Evolutionary conservation across 1,140 invertebrate species (phyloP), one percentile per base, ranked within the genome.

Genomic region (Conus betulinus): DNA sequence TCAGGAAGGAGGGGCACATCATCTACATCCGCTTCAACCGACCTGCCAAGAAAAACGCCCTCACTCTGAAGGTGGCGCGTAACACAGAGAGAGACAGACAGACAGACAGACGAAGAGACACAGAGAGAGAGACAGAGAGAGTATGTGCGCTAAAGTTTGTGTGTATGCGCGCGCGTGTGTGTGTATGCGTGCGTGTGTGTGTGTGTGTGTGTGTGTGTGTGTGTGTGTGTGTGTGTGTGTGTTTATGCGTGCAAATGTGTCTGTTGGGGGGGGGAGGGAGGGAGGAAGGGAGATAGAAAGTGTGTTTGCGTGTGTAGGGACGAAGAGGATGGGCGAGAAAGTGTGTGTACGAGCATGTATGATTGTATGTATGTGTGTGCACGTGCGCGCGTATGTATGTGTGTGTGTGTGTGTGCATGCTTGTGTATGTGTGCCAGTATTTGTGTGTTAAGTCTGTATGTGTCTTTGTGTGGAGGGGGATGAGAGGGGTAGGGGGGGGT

Each of bases 11-110:
- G 84, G 95, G 96, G 92, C 96, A 96, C 90, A 95, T 97, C 11
- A 95, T 95, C 89, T 96, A 95, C 85, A 96, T 99, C n/a, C 96
- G 95, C 85, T 96, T 95, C 1, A 95, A 96, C 89, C 91, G 95
- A 90, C 97, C 97, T 15, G 92, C 94, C 71, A 97, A 97, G 91
- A 97, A 97, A 93, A 99, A 99, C 96, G 97, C 98, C 13, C 95
- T 99, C 5, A 97, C 96, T 85, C 88, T 88, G 39, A 92, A 96
- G 92, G 96, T 96, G 39, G 39, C 39, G 39, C 3, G 39, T 39
- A 39, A 39, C 39, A 39, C 39, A 39, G 39, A 92, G 39, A 39
- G 39, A 39, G 39, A 39, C 39, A 39, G 39, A 39, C 0, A 39
- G 0, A 39, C 0, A 39, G 39, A 39, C 39, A 39, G 39, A 39